Conservation (phyloP, 23 tunicate genomes). For the Ciona savignyi region DNA sequence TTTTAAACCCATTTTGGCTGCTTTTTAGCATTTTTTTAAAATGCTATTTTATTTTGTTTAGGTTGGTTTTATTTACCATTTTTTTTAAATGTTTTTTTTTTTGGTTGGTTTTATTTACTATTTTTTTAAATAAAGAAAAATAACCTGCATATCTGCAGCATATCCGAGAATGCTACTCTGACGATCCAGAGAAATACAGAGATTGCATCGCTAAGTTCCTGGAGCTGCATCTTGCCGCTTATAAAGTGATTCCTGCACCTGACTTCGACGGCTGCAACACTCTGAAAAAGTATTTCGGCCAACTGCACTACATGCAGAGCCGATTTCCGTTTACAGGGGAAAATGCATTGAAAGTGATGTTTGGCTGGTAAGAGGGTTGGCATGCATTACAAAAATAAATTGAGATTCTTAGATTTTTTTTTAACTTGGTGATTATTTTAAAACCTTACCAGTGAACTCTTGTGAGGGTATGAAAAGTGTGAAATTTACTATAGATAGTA, state of each 20-base stretch:
- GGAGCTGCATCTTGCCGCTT: conserved; percentile 68
- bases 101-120: background rate
- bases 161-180: conserved; percentile 61
- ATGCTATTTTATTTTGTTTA: background rate
- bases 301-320: conserved; percentile 94
- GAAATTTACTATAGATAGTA: too few relatives aligned
- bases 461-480: conserved; percentile 3
- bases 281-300: conserved; percentile 86
- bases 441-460: too few relatives aligned
- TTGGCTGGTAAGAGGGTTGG: conserved; percentile 49
- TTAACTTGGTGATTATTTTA: too few relatives aligned
- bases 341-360: conserved; percentile 39
- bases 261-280: conserved; percentile 85
- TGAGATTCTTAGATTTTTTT: background rate
- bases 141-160: conserved; percentile 38
- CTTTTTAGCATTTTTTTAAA: too few relatives aligned
- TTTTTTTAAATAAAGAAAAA: background rate
- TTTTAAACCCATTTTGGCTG: too few relatives aligned
- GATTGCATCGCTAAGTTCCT: conserved; percentile 54
- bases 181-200: conserved; percentile 77
- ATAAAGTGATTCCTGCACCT: conserved; percentile 36
- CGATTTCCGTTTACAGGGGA: conserved; percentile 87
- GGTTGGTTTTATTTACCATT: background rate
- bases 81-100: background rate
- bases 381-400: background rate